Evolutionary conservation across 2,797 vertebrate genomes (phyloP), one percentile per base, ranked within the genome.

Genomic region (Odontamblyopus rebecca): DNA sequence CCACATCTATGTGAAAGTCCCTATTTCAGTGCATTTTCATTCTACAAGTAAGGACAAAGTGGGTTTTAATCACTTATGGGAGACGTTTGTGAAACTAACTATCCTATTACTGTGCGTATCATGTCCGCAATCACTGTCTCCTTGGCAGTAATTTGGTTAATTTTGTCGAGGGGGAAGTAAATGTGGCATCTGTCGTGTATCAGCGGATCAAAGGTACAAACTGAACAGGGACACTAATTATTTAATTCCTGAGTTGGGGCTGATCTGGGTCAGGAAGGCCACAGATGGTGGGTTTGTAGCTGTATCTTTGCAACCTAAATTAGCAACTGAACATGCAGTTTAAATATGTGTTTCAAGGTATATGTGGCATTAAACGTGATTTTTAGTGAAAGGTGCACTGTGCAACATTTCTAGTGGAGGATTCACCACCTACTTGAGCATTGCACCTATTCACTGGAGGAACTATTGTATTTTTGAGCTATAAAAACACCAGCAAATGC

Each of bases 201-300:
- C 70, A 68, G 68, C n/a, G 66, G 80, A 88, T 87, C 78, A 85
- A 83, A 68, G 64, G 48, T 78, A 78, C 32, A 35, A 81, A 71
- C 65, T 71, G 72, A 81, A 79, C 26, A 57, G 79, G 56, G 70
- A 79, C 53, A 67, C 73, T 88, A 82, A 86, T 85, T 75, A 87
- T 82, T 90, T 86, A 53, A 87, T 88, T 87, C 80, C 81, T 76
- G 69, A 83, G 75, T 62, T 56, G 56, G 64, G 70, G 41, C 65
- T 79, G 84, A 86, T 82, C 71, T 66, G 35, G 44, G 73, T 86
- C 79, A 76, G 75, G 63, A 72, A 60, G 77, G 73, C 71, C 69
- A 80, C 84, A 89, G 89, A 89, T 89, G 88, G 85, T 26, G 57
- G 60, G 71, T 67, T 84, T 77, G 60, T 74, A 78, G 73, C 72